A percentile compares a stretch with the other conserved stretches of the same genome.
Conservation (phyloP, 2,113 vertebrate genomes). For the Nanorana parkeri region DNA sequence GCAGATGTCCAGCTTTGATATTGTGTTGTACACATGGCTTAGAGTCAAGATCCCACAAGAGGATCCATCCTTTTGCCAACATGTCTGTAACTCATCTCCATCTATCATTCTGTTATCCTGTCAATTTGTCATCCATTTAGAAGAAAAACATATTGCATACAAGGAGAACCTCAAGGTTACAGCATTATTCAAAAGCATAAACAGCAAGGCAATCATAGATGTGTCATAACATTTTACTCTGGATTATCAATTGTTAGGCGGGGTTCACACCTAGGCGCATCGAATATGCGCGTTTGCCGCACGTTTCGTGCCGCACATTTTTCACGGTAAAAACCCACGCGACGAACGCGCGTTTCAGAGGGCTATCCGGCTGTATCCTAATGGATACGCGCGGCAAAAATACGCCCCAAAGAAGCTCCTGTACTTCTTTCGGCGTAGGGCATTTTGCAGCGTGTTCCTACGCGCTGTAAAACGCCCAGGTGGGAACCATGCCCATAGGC, state of each 20-base stretch:
- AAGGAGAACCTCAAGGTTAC: conserved; percentile 29
- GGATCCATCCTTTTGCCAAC: conserved; percentile 24
- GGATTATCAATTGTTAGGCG: conserved; percentile 41
- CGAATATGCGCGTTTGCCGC: too few species aligned
- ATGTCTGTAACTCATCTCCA: conserved; percentile 32
- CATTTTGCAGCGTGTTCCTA: too few species aligned
- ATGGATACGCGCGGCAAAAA: too few species aligned
- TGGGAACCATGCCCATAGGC: too few species aligned
- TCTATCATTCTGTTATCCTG: conserved; percentile 32
- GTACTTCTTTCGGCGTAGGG: too few species aligned
- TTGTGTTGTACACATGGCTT: conserved; percentile 34
- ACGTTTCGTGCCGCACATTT: too few species aligned
- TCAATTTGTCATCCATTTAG: conserved; percentile 34
- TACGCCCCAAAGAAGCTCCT: too few species aligned
- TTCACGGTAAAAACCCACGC: too few species aligned
- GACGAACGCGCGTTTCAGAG: too few species aligned
- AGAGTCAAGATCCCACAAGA: conserved; percentile 41
- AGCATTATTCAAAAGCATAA: background rate
- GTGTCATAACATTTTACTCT: conserved; percentile 36
- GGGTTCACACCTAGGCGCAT: too few species aligned
- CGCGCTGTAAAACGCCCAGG: too few species aligned
- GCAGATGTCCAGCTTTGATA: conserved; percentile 44
- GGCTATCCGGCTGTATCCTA: too few species aligned
- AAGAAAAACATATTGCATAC: conserved; percentile 18
- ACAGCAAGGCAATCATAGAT: conserved; percentile 6